Conservation (phyloP, 1,140 invertebrate genomes). For the Propsilocerus akamusi region DNA sequence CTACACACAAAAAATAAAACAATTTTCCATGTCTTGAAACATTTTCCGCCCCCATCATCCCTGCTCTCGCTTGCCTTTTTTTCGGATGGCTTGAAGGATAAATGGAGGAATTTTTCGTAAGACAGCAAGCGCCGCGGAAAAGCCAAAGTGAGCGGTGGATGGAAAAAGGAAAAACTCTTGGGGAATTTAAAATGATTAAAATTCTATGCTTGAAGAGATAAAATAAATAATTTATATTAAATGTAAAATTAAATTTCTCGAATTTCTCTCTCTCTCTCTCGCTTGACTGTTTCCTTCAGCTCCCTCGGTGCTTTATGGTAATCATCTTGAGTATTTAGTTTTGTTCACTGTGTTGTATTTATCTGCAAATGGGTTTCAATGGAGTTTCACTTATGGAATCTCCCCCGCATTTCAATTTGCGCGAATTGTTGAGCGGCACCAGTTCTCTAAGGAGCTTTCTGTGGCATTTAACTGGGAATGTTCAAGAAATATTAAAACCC, state of each 20-base stretch:
- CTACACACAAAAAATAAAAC: neutral
- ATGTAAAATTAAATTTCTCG: slow-evolving; percentile 7
- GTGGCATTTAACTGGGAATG: no score
- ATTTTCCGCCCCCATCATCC: neutral
- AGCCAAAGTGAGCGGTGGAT: neutral
- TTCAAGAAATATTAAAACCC: no score
- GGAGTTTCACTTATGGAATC: slow-evolving; percentile 5
- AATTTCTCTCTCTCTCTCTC: neutral
- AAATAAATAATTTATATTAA: slow-evolving; percentile 8
- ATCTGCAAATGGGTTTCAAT: no score
- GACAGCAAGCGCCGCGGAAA: neutral
- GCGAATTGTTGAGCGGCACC: no score
- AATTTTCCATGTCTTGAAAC: slow-evolving; percentile 2
- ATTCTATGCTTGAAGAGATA: slow-evolving; percentile 8
- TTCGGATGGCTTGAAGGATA: slow-evolving; percentile 1
- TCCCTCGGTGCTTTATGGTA: neutral
- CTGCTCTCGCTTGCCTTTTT: neutral
- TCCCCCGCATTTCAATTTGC: no score
- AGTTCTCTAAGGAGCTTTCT: no score
- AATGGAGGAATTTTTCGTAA: slow-evolving; percentile 4
- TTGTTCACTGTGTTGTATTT: no score
- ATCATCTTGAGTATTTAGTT: no score
- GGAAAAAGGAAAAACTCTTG: neutral
- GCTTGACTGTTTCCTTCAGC: neutral
- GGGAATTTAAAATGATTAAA: slow-evolving; percentile 7